phyloP scores from a whole-genome alignment of 2,113 vertebrate genomes.

The Rhinolophus sinicus region DNA sequence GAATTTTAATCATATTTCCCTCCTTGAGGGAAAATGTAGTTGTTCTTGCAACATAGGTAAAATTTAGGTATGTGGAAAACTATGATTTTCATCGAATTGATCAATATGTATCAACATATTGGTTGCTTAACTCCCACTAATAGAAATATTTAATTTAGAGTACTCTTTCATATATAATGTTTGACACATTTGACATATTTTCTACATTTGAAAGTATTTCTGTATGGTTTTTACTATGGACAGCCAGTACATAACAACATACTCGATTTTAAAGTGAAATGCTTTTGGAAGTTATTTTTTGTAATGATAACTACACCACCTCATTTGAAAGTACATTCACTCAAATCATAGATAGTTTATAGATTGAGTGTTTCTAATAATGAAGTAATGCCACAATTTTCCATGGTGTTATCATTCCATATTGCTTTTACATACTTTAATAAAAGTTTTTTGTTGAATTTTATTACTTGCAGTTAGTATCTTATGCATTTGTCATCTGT shows the following conservation, averaged over 20 bases:
- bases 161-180: not conserved
- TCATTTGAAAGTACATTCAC: not conserved
- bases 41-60: not conserved
- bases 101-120: not conserved
- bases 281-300: not conserved
- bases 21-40: not conserved
- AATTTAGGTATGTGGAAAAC: not conserved
- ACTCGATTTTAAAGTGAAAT: not conserved
- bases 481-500: slow-evolving; percentile 46
- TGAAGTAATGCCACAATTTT: not conserved
- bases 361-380: not conserved
- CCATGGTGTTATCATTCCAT: not conserved
- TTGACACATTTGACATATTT: not conserved
- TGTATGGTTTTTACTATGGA: not conserved
- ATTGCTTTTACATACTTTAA: slow-evolving; percentile 23
- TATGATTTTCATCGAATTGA: not conserved
- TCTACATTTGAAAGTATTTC: not conserved
- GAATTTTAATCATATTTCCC: not conserved
- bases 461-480: slow-evolving; percentile 72
- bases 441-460: slow-evolving; percentile 64
- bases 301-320: not conserved
- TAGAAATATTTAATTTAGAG: not conserved
- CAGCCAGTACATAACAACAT: not conserved
- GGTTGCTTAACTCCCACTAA: not conserved
- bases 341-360: not conserved